Evolutionary conservation across 2,797 vertebrate species (phyloP).

Genomic region (Ptychadena robeensis): DNA sequence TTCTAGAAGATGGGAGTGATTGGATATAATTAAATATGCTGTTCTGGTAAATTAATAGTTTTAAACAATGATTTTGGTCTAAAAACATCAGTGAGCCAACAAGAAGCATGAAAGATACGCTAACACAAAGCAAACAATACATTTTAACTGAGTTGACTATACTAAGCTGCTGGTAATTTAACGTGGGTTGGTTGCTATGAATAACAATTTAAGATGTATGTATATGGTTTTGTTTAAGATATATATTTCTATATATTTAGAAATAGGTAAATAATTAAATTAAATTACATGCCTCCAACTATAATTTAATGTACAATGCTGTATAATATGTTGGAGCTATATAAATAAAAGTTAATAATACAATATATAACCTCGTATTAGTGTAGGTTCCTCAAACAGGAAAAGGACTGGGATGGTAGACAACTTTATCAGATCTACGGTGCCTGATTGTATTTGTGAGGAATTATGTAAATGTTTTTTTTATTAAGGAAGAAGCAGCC

Average conservation of each 20-base stretch:
- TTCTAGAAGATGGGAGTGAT: background rate
- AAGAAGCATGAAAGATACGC: no score
- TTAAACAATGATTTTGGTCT: background rate
- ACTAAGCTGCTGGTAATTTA: background rate
- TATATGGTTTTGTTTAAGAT: background rate
- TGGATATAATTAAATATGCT: background rate
- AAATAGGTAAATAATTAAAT: background rate
- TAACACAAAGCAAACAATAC: no score
- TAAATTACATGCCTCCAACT: background rate
- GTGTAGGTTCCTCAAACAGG: slow-evolving; percentile 16
- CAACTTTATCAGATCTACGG: slow-evolving; percentile 47
- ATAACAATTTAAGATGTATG: background rate
- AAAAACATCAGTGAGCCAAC: background rate
- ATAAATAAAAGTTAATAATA: no score
- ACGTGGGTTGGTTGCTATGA: background rate
- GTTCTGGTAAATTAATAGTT: background rate
- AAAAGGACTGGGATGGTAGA: slow-evolving; percentile 17
- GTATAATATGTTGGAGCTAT: no score
- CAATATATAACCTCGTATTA: background rate
- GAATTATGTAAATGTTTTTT: slow-evolving; percentile 54
- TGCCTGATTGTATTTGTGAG: slow-evolving; percentile 11
- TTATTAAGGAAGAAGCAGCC: slow-evolving; percentile 20
- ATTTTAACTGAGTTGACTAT: no score
- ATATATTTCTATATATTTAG: background rate
- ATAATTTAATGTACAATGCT: no score